Evolutionary conservation across 2,888 invertebrate species (phyloP).

Genomic region (Lutraria lutraria): DNA sequence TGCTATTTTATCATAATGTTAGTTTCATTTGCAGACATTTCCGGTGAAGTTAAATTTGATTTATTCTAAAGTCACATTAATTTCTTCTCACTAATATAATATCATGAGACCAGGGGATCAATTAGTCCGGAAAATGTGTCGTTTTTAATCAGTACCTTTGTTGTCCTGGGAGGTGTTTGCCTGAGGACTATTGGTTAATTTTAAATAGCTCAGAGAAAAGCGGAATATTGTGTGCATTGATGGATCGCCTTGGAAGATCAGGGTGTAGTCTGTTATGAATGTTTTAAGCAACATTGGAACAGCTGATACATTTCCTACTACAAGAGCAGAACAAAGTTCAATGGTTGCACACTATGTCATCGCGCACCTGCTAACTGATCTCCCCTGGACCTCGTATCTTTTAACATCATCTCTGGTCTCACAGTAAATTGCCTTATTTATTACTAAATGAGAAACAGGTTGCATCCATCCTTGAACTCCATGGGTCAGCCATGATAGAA

Average conservation of each 20-base stretch:
- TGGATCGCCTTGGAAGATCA: not conserved
- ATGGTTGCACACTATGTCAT: too few species aligned
- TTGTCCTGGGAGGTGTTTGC: not conserved
- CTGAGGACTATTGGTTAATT: not conserved
- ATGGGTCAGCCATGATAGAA: too few species aligned
- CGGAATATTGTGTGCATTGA: not conserved
- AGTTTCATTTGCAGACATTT: not conserved
- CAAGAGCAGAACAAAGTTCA: too few species aligned
- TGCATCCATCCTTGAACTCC: too few species aligned
- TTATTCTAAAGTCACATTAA: slow-evolving; percentile 9
- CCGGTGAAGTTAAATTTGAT: not conserved
- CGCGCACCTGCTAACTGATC: too few species aligned
- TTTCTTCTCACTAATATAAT: not conserved
- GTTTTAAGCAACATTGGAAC: not conserved
- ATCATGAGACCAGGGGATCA: not conserved
- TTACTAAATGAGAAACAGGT: too few species aligned
- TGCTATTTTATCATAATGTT: not conserved
- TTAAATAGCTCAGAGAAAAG: not conserved
- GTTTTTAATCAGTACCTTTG: not conserved
- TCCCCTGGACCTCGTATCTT: too few species aligned
- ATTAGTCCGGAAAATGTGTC: slow-evolving; percentile 8
- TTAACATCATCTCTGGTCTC: too few species aligned
- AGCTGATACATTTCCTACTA: not conserved
- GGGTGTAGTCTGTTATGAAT: not conserved
- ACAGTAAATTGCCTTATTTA: too few species aligned